A percentile compares a stretch with the other conserved stretches of the same genome.
Conservation (phyloP, 2,888 invertebrate species). For the Cenopis cana region DNA sequence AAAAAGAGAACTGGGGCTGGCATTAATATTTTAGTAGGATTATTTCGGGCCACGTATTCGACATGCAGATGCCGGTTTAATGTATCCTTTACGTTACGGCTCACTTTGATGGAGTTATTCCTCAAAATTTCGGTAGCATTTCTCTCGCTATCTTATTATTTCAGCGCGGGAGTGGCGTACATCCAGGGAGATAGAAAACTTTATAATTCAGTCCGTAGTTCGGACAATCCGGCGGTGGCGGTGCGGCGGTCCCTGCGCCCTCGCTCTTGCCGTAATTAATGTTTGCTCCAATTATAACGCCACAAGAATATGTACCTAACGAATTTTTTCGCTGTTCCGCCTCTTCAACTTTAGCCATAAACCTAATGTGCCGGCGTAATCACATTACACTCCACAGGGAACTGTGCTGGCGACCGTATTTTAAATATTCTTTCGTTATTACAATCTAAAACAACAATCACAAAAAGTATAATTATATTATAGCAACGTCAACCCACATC, state of each 20-base stretch:
- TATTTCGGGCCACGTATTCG: slow-evolving; percentile 39
- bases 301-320: slow-evolving; percentile 54
- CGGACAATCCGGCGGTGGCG: slow-evolving; percentile 39
- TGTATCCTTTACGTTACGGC: slow-evolving; percentile 42
- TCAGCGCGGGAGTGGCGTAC: slow-evolving; percentile 41
- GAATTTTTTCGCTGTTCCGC: slow-evolving; percentile 39
- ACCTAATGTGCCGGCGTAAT: slow-evolving; percentile 29
- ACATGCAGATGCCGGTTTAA: slow-evolving; percentile 40
- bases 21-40: slow-evolving; percentile 44
- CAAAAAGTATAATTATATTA: background rate
- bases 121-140: slow-evolving; percentile 42
- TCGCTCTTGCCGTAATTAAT: slow-evolving; percentile 67
- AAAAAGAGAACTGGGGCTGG: slow-evolving; percentile 22
- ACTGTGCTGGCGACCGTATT: slow-evolving; percentile 2
- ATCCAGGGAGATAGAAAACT: slow-evolving; percentile 44
- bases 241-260: slow-evolving; percentile 48
- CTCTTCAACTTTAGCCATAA: slow-evolving; percentile 40
- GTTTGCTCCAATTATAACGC: slow-evolving; percentile 71
- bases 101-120: slow-evolving; percentile 42
- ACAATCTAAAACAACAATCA: background rate
- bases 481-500: background rate
- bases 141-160: slow-evolving; percentile 45
- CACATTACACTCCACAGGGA: slow-evolving; percentile 31
- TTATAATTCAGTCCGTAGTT: slow-evolving; percentile 45
- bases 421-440: slow-evolving; percentile 3